A percentile compares a stretch with the other conserved stretches of the same genome.
Evolutionary conservation across 1,140 invertebrate species (phyloP).

Genomic region (Drosophila littoralis): DNA sequence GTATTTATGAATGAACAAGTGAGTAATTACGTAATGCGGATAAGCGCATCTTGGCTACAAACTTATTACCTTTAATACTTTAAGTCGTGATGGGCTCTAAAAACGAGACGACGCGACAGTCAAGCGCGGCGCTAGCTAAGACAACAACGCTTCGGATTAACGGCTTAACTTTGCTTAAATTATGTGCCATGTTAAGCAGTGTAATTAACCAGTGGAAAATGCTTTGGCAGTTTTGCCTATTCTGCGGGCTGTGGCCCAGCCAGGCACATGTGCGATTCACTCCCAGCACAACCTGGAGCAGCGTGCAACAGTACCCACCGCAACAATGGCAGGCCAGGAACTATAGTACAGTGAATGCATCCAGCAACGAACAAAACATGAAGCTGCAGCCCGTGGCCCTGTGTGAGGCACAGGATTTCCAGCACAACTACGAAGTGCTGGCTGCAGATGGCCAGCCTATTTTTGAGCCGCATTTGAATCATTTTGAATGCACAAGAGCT

Average conservation of each 20-base stretch:
- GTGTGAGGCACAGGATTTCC: constrained; percentile 44
- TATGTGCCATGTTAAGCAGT: not conserved
- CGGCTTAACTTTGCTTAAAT: constrained; percentile 24
- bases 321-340: constrained; percentile 22
- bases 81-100: constrained; percentile 16
- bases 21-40: constrained; percentile 36
- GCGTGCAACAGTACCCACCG: constrained; percentile 20
- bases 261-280: constrained; percentile 26
- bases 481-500: constrained; percentile 37
- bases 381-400: constrained; percentile 21
- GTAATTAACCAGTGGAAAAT: constrained; percentile 2
- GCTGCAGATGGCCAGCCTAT: not conserved
- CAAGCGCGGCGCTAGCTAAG: constrained; percentile 33
- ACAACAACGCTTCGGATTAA: constrained; percentile 33
- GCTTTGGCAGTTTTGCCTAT: constrained; percentile 17
- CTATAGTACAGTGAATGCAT: not conserved
- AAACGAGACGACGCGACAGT: constrained; percentile 33
- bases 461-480: constrained; percentile 25
- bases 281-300: constrained; percentile 9
- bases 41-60: constrained; percentile 28
- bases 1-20: constrained; percentile 30
- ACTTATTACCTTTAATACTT: constrained; percentile 14
- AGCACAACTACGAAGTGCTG: constrained; percentile 34
- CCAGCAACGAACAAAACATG: not conserved
- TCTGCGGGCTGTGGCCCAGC: constrained; percentile 8